Evolutionary conservation across 2,888 invertebrate genomes (phyloP).

Genomic region (Eueremaeus valkanovi): DNA sequence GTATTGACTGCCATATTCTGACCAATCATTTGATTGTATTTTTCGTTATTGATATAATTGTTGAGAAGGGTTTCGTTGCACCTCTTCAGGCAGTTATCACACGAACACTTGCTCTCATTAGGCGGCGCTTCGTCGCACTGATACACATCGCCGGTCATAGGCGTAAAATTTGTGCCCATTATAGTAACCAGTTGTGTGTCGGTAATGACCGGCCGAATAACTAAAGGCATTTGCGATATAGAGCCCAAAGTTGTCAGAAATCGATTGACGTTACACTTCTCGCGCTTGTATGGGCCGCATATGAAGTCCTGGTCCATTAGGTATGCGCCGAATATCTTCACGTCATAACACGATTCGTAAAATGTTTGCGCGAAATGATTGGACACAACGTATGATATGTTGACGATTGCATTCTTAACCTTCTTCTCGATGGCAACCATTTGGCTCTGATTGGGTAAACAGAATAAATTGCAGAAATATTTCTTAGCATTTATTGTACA

Average conservation of each 20-base stretch:
- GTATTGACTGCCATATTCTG: background rate
- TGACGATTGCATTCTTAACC: slow-evolving; percentile 18
- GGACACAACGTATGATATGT: slow-evolving; percentile 37
- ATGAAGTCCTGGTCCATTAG: slow-evolving; percentile 38
- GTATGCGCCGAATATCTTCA: slow-evolving; percentile 37
- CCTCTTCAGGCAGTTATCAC: slow-evolving; percentile 36
- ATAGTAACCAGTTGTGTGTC: background rate
- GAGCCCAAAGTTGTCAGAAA: slow-evolving; percentile 32
- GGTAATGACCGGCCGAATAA: slow-evolving; percentile 28
- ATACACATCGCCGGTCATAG: slow-evolving; percentile 32
- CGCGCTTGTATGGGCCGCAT: slow-evolving; percentile 22
- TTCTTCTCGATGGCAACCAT: slow-evolving; percentile 27
- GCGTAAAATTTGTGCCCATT: slow-evolving; percentile 2
- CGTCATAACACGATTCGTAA: slow-evolving; percentile 37
- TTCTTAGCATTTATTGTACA: slow-evolving; percentile 40
- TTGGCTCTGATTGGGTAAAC: slow-evolving; percentile 37
- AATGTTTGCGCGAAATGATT: slow-evolving; percentile 35
- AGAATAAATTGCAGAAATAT: slow-evolving; percentile 40
- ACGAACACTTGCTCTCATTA: slow-evolving; percentile 28
- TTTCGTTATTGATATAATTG: background rate
- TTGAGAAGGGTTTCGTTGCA: slow-evolving; percentile 24
- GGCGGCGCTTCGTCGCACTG: slow-evolving; percentile 36
- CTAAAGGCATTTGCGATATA: slow-evolving; percentile 36
- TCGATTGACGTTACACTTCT: slow-evolving; percentile 18
- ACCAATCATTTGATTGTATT: background rate